Percentiles rank a stretch among this genome's conserved stretches.
Evolutionary conservation across 2,797 vertebrate species (phyloP).

Genomic region (Kryptolebias ocellatus): DNA sequence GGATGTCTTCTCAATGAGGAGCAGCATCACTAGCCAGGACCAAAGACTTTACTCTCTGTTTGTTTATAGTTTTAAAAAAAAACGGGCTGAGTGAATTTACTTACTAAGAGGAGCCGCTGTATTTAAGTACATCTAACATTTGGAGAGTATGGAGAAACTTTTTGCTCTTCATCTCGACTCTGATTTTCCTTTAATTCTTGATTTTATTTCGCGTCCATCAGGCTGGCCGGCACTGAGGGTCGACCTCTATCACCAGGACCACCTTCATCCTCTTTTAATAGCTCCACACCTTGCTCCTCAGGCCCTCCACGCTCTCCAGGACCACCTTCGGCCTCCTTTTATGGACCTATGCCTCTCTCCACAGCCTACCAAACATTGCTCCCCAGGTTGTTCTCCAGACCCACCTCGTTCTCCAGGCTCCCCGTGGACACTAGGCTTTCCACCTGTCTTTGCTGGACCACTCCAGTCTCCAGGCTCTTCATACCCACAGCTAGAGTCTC

Average conservation of each 20-base stretch:
- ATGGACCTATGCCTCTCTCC: constrained; percentile 22
- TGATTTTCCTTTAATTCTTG: constrained; percentile 30
- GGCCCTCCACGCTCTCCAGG: constrained; percentile 42
- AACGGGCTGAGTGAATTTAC: constrained; percentile 14
- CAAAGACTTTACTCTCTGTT: constrained; percentile 2
- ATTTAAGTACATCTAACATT: constrained; percentile 27
- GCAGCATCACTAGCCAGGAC: constrained; percentile 36
- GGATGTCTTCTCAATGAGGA: constrained; percentile 47
- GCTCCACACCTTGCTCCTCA: constrained; percentile 38
- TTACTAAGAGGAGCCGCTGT: constrained; percentile 16
- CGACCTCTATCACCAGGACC: constrained; percentile 35
- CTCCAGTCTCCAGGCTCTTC: constrained; percentile 73
- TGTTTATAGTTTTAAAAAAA: constrained; percentile 39
- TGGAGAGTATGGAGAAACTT: constrained; percentile 23
- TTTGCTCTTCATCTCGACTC: constrained; percentile 16
- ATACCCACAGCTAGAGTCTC: constrained; percentile 73
- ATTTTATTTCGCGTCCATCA: constrained; percentile 24
- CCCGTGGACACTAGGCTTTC: constrained; percentile 59
- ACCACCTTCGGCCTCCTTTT: constrained; percentile 51
- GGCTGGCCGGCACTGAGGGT: constrained; percentile 24
- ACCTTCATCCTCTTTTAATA: constrained; percentile 53
- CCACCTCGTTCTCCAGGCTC: constrained; percentile 58
- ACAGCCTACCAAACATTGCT: constrained; percentile 23
- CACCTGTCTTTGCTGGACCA: constrained; percentile 57
- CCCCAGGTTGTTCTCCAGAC: constrained; percentile 38